Base-by-base conservation (phyloP, 2,797 vertebrate species). In the Amblyopsis hoosieri region DNA sequence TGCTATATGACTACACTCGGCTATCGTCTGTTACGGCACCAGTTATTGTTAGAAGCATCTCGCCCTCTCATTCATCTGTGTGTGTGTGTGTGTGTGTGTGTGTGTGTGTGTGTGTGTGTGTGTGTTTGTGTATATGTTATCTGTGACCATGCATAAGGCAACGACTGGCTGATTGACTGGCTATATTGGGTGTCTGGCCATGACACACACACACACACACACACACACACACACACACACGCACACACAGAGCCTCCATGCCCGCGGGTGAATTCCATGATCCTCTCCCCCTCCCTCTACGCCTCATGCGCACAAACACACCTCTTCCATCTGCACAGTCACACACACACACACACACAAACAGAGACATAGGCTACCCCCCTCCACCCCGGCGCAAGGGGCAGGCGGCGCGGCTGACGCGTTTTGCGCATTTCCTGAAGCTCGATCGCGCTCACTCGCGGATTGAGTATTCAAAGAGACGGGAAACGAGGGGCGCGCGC, bases 361-460 rank as follows among this genome's bases (percentile, higher is more conserved):
- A 47, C 75, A 7, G 64, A 42, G 67, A 52, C 72, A 62, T 71
- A 49, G 45, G 15, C 60, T 61, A 72, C 62, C 74, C 60, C 79
- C 72, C 78, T 82, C 87, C 85, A 81, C 87, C 90, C 90, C 88
- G 88, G 87, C 81, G 71, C 74, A 69, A 69, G 66, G 77, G 84
- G 78, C 81, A 74, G 74, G 83, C 85, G 75, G 84, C 87, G 69
- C 72, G 69, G 60, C 86, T 85, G 96, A 98, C 97, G 96, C 95
- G 95, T 95, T 96, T 97, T 97, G 95, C 96, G 96, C 97, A 98
- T 97, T 97, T 98, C 97, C 97, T 98, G 96, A 94, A 93, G 82
- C 90, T 90, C 90, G 82, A 90, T 90, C 90, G 90, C 86, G 75
- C 80, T 89, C 80, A 91, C 89, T 88, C 89, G 64, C 87, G 68